Conservation (phyloP, 2,888 invertebrate species). For the Tineola bisselliella region DNA sequence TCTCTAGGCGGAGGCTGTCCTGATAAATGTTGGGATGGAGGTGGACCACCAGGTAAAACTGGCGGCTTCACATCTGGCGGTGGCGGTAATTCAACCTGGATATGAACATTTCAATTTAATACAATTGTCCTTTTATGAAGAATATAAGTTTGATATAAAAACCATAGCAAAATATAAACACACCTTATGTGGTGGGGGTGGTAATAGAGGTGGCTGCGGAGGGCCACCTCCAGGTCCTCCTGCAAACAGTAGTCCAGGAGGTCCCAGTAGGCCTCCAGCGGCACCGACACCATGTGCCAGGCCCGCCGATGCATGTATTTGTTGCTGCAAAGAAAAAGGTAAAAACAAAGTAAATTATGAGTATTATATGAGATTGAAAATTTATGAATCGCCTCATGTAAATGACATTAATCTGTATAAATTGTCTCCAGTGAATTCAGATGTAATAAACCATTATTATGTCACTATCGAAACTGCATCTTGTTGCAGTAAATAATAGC, state of each 20-base stretch:
- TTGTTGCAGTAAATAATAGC: no score
- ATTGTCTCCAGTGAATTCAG: no score
- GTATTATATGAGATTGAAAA: no score
- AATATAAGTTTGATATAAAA: no score
- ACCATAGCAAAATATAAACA: no score
- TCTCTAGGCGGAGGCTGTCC: constrained; percentile 53
- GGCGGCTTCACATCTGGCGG: constrained; percentile 58
- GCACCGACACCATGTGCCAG: constrained; percentile 51
- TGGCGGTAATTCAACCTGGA: constrained; percentile 56
- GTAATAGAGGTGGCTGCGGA: constrained; percentile 66
- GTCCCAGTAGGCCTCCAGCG: constrained; percentile 67
- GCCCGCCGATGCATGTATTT: constrained; percentile 88
- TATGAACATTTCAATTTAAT: not conserved
- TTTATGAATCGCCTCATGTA: no score
- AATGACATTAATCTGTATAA: no score
- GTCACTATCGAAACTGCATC: no score
- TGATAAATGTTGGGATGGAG: constrained; percentile 38
- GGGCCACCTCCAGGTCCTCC: constrained; percentile 46
- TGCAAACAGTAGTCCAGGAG: constrained; percentile 55
- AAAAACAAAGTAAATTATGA: not conserved
- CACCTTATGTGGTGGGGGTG: constrained; percentile 63
- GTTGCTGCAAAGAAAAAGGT: constrained; percentile 77
- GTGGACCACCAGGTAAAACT: constrained; percentile 49
- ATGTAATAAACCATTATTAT: no score
- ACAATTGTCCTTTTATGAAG: no score